These are phyloP conservation scores for Deladenus siricidicola DNA, from an alignment of 2,888 invertebrate genomes.

Conservation along the genomic window DNA sequence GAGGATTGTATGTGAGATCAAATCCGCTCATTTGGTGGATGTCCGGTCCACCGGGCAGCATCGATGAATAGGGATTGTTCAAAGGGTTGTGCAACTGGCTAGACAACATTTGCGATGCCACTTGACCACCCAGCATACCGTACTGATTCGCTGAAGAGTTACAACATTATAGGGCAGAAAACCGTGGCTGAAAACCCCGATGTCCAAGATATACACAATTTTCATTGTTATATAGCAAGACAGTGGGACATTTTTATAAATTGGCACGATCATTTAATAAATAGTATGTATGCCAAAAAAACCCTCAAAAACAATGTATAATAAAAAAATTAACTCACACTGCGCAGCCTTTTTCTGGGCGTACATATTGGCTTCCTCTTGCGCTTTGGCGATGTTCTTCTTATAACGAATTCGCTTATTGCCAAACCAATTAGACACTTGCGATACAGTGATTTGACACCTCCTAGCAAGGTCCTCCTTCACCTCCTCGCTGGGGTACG, in stretches of 20 bases:
- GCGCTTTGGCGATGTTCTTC: conserved; percentile 59
- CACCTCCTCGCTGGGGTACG: conserved; percentile 98
- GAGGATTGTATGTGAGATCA: conserved; percentile 21
- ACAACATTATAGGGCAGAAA: no score
- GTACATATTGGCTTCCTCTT: conserved; percentile 86
- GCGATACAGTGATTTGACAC: conserved; percentile 94
- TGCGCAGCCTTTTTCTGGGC: conserved; percentile 54
- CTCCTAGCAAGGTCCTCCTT: conserved; percentile 98
- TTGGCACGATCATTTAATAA: neutral
- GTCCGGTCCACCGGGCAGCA: conserved; percentile 18
- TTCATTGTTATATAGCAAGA: neutral
- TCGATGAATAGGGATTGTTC: conserved; percentile 15
- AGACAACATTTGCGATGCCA: conserved; percentile 5
- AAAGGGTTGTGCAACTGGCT: conserved; percentile 14
- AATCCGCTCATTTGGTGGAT: conserved; percentile 22
- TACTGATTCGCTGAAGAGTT: conserved; percentile 4
- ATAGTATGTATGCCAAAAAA: neutral
- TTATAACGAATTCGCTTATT: conserved; percentile 99
- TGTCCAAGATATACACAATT: neutral
- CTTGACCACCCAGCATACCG: neutral
- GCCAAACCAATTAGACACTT: conserved; percentile 61
- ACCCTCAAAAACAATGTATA: no score
- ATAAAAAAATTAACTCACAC: neutral
- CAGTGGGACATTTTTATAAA: neutral
- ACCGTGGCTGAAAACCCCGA: neutral